These are phyloP conservation scores for Rhamphomyia laevipes DNA, from an alignment of 2,888 invertebrate genomes.

Conservation along the genomic window DNA sequence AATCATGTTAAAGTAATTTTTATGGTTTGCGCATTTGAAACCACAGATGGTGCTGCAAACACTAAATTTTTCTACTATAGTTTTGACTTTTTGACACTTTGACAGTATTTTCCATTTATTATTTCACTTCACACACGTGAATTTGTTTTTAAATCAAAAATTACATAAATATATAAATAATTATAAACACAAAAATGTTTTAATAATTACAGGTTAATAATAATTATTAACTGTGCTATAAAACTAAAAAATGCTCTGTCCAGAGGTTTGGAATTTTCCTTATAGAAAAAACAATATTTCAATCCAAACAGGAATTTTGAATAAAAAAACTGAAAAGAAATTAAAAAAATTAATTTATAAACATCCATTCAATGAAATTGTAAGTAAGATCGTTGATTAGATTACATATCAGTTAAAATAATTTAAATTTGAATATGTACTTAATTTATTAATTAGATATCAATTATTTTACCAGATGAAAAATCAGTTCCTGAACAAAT, in stretches of 20 bases:
- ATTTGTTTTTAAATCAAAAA: too few species aligned
- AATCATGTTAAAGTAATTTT: too few species aligned
- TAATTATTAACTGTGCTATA: too few species aligned
- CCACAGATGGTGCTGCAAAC: too few species aligned
- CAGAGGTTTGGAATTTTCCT: constrained; percentile 44
- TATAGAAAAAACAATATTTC: constrained; percentile 36
- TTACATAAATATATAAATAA: too few species aligned
- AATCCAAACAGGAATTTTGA: constrained; percentile 25
- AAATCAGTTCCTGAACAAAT: constrained; percentile 19
- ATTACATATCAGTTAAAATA: neutral
- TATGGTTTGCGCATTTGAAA: too few species aligned
- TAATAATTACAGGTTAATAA: too few species aligned
- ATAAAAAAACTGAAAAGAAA: constrained; percentile 16
- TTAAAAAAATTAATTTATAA: constrained; percentile 28
- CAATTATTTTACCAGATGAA: constrained; percentile 42
- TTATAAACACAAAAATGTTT: too few species aligned
- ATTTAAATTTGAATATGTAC: neutral
- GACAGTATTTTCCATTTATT: too few species aligned
- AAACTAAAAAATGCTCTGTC: constrained; percentile 42
- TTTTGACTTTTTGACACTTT: too few species aligned
- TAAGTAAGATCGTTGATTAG: constrained; percentile 25
- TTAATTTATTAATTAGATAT: constrained; percentile 35
- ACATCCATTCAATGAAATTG: constrained; percentile 44
- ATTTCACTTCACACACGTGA: too few species aligned
- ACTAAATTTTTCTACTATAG: too few species aligned